Conservation (phyloP, 2,888 invertebrate species). For the Cerastis rubricosa region DNA sequence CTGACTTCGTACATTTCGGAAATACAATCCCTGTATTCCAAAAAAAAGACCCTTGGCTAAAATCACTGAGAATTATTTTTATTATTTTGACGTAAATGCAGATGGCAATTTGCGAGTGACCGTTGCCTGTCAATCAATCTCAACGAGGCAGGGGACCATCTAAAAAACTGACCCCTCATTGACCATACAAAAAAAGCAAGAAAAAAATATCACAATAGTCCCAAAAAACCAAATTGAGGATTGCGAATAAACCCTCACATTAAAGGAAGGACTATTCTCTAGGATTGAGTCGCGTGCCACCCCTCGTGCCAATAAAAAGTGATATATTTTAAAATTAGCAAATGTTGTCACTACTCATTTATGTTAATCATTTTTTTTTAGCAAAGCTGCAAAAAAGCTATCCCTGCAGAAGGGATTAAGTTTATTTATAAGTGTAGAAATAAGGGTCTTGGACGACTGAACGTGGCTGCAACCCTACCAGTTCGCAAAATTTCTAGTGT, state of each 20-base stretch:
- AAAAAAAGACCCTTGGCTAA: constrained; percentile 22
- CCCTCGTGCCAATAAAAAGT: constrained; percentile 74
- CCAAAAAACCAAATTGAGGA: constrained; percentile 81
- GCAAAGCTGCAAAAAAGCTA: neutral
- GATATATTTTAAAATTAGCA: constrained; percentile 71
- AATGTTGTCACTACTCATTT: constrained; percentile 63
- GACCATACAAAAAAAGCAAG: constrained; percentile 83
- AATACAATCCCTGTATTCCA: constrained; percentile 11
- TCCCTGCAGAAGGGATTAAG: neutral
- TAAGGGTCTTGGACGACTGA: neutral
- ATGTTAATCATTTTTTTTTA: constrained; percentile 15
- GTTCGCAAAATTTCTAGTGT: neutral
- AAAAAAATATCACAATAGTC: constrained; percentile 77
- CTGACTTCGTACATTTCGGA: constrained; percentile 7
- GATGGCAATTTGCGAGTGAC: constrained; percentile 85
- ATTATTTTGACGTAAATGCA: constrained; percentile 74
- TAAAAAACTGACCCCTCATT: constrained; percentile 89
- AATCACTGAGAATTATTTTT: constrained; percentile 55
- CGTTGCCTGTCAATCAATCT: constrained; percentile 89
- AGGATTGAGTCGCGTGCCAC: constrained; percentile 79
- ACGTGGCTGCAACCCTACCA: neutral
- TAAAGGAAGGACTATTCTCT: constrained; percentile 80
- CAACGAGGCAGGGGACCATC: constrained; percentile 74
- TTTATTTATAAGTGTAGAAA: neutral
- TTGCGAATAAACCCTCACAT: constrained; percentile 81